Base-by-base conservation (phyloP, 2,113 vertebrate genomes). In the Lontra canadensis region DNA sequence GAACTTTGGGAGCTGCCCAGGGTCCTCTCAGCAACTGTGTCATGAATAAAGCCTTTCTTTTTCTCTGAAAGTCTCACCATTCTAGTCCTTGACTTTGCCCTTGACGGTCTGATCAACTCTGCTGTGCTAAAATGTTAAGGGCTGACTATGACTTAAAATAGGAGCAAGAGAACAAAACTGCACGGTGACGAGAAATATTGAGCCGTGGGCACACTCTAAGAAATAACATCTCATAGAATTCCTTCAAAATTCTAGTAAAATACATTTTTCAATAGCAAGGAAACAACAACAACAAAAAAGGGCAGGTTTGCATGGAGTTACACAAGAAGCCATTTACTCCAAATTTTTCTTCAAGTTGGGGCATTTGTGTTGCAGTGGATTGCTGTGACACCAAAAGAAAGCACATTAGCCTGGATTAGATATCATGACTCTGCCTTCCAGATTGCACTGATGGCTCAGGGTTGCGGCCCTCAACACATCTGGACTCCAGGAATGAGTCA, bases 401-500 rank as follows among this genome's bases (percentile, higher is more conserved):
- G 39, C 79, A 88, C 90, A 36, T 76, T 36, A 36, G 36, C 57
- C 59, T 92, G 36, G 59, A 73, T 67, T 79, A 52, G 36, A n/a
- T 57, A 20, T 59, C 36, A 31, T 81, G 83, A 86, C 80, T 97
- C 80, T 96, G 42, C 69, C 96, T 88, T 74, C 65, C n/a, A 61
- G 81, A 78, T 95, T 63, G 84, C 55, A 21, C 90, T 34, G 52
- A 94, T 82, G 81, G 52, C 82, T 95, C 76, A 57, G 15, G 71
- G 71, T 79, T 76, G 44, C 25, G 34, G 69, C 42, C n/a, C 74
- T 85, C 63, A 47, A 52, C 84, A 88, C 90, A 94, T 82, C 94
- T 96, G 95, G 78, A 95, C 88, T 97, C 25, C 31, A 92, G 71
- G 63, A 94, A 78, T 95, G 95, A 96, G 76, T 98, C 90, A 96